Conservation (phyloP, 2,888 invertebrate genomes). For the Gastrophysa polygoni region DNA sequence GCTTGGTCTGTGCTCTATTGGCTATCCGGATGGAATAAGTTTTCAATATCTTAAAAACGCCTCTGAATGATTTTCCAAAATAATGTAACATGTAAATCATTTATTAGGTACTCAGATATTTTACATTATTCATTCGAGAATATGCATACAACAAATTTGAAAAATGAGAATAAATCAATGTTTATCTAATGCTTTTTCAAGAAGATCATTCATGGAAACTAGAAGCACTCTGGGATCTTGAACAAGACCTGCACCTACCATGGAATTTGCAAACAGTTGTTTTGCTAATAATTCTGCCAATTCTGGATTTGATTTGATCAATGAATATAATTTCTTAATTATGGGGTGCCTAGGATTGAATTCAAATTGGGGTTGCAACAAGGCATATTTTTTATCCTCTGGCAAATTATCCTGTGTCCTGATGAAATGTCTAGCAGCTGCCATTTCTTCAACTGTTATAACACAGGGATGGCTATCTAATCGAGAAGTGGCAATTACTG, state of each 20-base stretch:
- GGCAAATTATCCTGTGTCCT: constrained; percentile 82
- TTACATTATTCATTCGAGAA: too few relatives aligned
- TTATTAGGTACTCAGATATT: too few relatives aligned
- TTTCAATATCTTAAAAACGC: too few relatives aligned
- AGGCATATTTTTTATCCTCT: constrained; percentile 83
- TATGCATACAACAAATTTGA: too few relatives aligned
- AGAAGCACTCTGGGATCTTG: constrained; percentile 89
- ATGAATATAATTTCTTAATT: constrained; percentile 82
- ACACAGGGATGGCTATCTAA: constrained; percentile 93
- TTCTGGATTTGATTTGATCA: constrained; percentile 76
- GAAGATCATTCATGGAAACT: constrained; percentile 83
- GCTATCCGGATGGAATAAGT: too few relatives aligned
- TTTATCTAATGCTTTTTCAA: constrained; percentile 81
- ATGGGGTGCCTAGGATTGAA: constrained; percentile 94
- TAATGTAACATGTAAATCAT: too few relatives aligned
- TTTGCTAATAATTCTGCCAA: constrained; percentile 84
- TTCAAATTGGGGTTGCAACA: constrained; percentile 91
- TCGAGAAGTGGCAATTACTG: constrained; percentile 82
- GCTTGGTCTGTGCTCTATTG: too few relatives aligned
- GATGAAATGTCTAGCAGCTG: constrained; percentile 92
- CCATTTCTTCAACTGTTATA: constrained; percentile 96
- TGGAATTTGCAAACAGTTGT: constrained; percentile 92
- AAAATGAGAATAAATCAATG: constrained; percentile 41
- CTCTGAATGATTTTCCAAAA: too few relatives aligned
- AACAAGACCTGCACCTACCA: constrained; percentile 93